These are phyloP conservation scores for Anguilla obscura DNA, from an alignment of 2,797 vertebrate genomes.

Conservation along the genomic window DNA sequence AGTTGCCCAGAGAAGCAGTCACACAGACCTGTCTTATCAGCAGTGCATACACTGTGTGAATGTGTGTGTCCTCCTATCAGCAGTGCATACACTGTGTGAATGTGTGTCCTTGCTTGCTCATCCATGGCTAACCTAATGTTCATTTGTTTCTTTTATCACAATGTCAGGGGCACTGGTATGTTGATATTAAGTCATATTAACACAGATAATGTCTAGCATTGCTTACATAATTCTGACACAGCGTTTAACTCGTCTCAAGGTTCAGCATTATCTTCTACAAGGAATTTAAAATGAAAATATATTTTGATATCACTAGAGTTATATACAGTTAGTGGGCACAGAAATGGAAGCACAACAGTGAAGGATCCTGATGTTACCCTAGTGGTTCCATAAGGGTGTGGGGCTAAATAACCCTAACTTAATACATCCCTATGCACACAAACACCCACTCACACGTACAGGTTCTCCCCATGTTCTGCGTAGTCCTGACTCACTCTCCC, in stretches of 20 bases:
- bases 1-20: background rate
- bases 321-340: too few relatives aligned
- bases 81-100: background rate
- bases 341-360: too few relatives aligned
- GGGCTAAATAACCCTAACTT: too few relatives aligned
- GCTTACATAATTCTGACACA: background rate
- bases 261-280: background rate
- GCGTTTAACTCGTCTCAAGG: background rate
- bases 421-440: background rate
- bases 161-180: background rate
- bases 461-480: too few relatives aligned
- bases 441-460: background rate
- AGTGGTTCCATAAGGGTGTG: too few relatives aligned
- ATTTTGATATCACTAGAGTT: background rate
- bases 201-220: background rate
- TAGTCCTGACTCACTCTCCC: background rate
- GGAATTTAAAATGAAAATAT: background rate
- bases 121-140: background rate
- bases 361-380: too few relatives aligned
- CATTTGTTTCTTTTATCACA: background rate
- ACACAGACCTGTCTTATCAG: background rate
- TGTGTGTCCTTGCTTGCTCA: background rate
- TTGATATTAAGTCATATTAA: background rate
- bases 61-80: background rate
- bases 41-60: background rate